Conservation (phyloP, 2,797 vertebrate species). For the Cynopterus sphinx region DNA sequence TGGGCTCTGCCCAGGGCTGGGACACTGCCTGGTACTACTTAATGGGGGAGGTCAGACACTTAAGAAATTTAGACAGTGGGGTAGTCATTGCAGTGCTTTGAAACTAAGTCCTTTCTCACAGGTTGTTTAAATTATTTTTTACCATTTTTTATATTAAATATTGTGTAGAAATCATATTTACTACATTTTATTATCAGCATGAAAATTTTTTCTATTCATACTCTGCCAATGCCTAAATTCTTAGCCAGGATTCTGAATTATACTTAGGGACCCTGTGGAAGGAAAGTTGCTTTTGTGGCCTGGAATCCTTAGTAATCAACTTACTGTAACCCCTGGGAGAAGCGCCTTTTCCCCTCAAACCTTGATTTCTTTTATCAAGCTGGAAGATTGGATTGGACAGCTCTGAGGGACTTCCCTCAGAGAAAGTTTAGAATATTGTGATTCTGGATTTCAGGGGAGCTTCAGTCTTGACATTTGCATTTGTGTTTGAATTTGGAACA, state of each 20-base stretch:
- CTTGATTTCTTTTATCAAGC: background rate
- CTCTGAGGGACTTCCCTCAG: background rate
- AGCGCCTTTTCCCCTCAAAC: background rate
- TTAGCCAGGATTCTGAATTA: background rate
- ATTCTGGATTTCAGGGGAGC: background rate
- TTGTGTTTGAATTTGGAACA: background rate
- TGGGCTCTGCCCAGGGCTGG: background rate
- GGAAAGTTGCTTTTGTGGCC: background rate
- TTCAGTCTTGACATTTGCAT: background rate
- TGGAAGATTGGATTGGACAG: background rate
- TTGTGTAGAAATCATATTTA: background rate
- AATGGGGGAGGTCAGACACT: background rate
- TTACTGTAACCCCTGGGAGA: background rate
- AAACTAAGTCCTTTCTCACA: background rate
- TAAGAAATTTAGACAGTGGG: background rate
- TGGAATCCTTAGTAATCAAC: background rate
- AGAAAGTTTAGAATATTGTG: background rate
- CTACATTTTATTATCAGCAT: background rate
- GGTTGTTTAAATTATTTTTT: background rate
- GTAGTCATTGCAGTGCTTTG: background rate
- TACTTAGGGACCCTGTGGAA: background rate
- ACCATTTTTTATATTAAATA: background rate
- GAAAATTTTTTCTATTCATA: background rate
- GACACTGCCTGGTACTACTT: accelerated
- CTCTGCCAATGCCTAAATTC: background rate